Evolutionary conservation across 2,797 vertebrate species (phyloP), one percentile per base, ranked within the genome.

Genomic region (Zenarchopterus dispar): DNA sequence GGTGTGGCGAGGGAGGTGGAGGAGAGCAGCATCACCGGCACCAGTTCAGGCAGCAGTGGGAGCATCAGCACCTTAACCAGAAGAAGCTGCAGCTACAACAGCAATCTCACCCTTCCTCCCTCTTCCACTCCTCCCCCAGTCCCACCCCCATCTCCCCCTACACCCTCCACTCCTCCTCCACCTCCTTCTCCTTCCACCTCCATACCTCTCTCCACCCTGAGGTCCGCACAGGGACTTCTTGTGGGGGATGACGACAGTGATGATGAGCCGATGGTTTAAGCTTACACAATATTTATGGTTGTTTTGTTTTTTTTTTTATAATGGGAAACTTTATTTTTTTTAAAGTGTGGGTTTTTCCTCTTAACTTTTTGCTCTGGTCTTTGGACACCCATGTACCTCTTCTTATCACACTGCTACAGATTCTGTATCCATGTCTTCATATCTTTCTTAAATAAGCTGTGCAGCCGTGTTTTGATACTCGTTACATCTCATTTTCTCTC

Each of bases 191-290:
- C 76, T 58, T 28, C 68, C 17, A 31, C 68, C n/a, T 60, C 80
- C 55, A 73, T 81, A 70, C 73, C 58, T 43, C 84, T 84, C 41
- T 76, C 85, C 67, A 64, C 62, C 39, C 76, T 77, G 5, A 61
- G 39, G 44, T 55, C 80, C 21, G 45, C 70, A 3, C 71, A 78
- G 50, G 77, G 81, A 73, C 70, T 73, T 50, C 52, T 60, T 1
- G 43, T 63, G 26, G 70, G 28, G 41, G 75, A 66, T 0, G 84
- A 78, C 10, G 84, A 91, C 55, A 86, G 88, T 26, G 89, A 91
- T 0, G 91, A 92, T 11, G 91, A 93, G 73, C 85, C 81, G 2
- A 83, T 92, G 82, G 85, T 90, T 71, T 93, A 90, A 22, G 78
- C 55, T 54, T 33, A 59, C 15, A 50, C 5, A 1, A 3, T 65